Base-by-base conservation (phyloP, 2,888 invertebrate genomes). In the Drosophila recens region DNA sequence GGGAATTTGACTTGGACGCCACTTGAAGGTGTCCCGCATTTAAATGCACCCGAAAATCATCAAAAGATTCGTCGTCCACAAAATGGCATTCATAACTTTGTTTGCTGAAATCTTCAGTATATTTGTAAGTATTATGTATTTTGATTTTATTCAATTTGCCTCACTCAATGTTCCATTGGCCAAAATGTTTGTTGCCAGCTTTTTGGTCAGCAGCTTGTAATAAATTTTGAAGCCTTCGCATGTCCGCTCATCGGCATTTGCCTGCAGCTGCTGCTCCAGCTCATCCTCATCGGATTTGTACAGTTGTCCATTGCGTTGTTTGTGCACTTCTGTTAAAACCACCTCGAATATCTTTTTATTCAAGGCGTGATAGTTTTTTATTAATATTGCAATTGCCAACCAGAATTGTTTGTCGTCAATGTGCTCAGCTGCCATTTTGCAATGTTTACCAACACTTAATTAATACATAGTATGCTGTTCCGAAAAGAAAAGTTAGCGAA, bases 301-400 rank as follows among this genome's bases (percentile, higher is more conserved):
- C 2, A 66, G 36, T 13, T 48, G 40, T 0, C 75, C 94, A 56
- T 79, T 56, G 2, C 68, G 4, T 8, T 86, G 51, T 56, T 77
- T 80, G 20, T 82, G 64, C 0, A 88, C 87, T 54, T 67, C 54
- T 5, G 67, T 72, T 5, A 87, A 62, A 1, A 88, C 68, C 43
- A 91, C 90, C 4, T 95, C 95, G 91, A 95, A 94, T 88, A 97
- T 93, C 90, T 95, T 95, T 82, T 95, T 95, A 91, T 97, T 96
- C 6, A 96, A 93, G 64, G 96, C 94, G 90, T 96, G 96, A 56
- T 96, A 95, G 90, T 95, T 95, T 62, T 93, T 93, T 66, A 95
- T 90, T 89, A 96, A 94, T 75, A 97, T 94, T 56, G 93, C 90
- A 57, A 96, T 91, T 1, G 95, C 93, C 68, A 94, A 93, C 95